A percentile compares a stretch with the other conserved stretches of the same genome.
phyloP scores from a whole-genome alignment of 1,140 invertebrate genomes.

The Cherax destructor region DNA sequence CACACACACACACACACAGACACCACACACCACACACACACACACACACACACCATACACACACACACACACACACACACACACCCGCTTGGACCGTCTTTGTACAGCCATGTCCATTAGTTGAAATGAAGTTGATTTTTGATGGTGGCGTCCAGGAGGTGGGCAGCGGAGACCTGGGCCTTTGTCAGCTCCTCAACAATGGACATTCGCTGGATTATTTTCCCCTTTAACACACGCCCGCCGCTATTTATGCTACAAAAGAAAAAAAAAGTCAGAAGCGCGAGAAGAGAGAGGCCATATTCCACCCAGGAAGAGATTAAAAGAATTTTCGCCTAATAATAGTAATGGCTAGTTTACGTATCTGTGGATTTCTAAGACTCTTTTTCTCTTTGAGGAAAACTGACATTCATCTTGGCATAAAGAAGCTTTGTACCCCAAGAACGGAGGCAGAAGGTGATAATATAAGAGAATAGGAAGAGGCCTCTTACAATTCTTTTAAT shows the following conservation, averaged over 20 bases:
- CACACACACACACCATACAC: conserved; percentile 53
- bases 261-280: conserved; percentile 33
- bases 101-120: conserved; percentile 60
- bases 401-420: conserved; percentile 30
- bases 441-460: neutral
- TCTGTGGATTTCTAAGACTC: conserved; percentile 28
- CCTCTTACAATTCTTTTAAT: neutral
- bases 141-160: neutral
- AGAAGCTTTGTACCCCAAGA: neutral
- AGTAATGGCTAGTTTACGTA: conserved; percentile 65
- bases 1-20: conserved; percentile 16
- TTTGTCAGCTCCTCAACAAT: conserved; percentile 45
- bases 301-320: conserved; percentile 29
- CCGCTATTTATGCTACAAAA: conserved; percentile 57
- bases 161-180: conserved; percentile 4
- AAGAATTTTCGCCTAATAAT: conserved; percentile 51
- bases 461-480: neutral
- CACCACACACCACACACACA: conserved; percentile 56
- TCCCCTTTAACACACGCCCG: conserved; percentile 32
- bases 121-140: conserved; percentile 63
- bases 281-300: conserved; percentile 7
- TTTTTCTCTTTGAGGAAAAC: conserved; percentile 6
- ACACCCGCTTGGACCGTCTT: conserved; percentile 17
- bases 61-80: conserved; percentile 48
- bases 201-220: conserved; percentile 49